Evolutionary conservation across 2,888 invertebrate species (phyloP), one percentile per base, ranked within the genome.

Genomic region (Mythimna loreyi): DNA sequence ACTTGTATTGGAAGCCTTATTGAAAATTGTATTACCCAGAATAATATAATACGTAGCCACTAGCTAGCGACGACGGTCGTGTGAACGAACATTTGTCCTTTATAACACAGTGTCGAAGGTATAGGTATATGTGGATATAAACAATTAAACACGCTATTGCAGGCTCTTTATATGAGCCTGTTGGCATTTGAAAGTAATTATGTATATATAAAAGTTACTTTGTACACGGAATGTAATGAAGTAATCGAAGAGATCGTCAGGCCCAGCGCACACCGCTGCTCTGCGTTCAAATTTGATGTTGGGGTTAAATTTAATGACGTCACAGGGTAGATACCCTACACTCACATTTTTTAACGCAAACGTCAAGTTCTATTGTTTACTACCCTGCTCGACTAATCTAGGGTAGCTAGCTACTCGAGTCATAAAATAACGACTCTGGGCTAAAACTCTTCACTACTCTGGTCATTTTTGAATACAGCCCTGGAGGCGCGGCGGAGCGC

Each of bases 71-170:
- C 75, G 81, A 55, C 75, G 81, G 25, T 56, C 75, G 81, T 86
- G 87, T 78, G 86, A 87, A 81, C 73, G 65, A 74, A 66, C 87
- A 86, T 62, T 58, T 82, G 84, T 71, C 72, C 67, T 56, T 75
- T 77, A 78, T 73, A 36, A 80, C 68, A 75, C 78, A 53, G 21
- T 28, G 5, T 52, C 11, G 25, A 45, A 60, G 33, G 74, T 76
- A 67, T 28, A 9, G 71, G 52, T 72, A 36, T 63, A 58, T 47
- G n/a, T 64, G 47, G 36, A 68, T 30, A 19, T 28, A 19, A 61
- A 66, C 73, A 72, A 43, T 43, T 43, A 7, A 81, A 76, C 84
- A 85, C 85, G 85, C 74, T 65, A 74, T 75, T 72, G 67, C 60
- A 33, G 52, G 64, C 57, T 72, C 71, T 78, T 72, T 67, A 59